Base-by-base conservation (phyloP, 2,797 vertebrate genomes). In the Hylomyscus alleni region DNA sequence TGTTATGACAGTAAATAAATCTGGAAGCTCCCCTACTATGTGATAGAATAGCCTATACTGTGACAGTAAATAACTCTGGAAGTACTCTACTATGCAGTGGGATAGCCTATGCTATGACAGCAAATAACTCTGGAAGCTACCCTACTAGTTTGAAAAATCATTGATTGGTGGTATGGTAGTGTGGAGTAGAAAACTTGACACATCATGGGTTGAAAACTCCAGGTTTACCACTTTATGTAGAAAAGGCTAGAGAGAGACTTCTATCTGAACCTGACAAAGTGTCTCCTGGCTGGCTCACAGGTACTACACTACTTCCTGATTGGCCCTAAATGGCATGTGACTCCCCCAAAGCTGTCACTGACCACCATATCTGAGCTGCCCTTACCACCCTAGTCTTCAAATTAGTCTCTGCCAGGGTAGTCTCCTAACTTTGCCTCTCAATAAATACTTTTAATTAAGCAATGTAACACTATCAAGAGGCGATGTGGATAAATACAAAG, bases 141-240 rank as follows among this genome's bases (percentile, higher is more conserved):
- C 50, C 52, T 29, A 2, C 2, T 15, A 58, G 5, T 67, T 47
- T 87, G 62, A 82, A 96, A 96, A 92, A 78, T 37, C 72, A 94
- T 2, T 58, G 52, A 7, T 58, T 73, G 10, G 12, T 58, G 54
- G 75, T 40, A 13, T 47, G n/a, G 65, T 40, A n/a, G 37, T 37
- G 1, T 44, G 26, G 44, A 26, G 20, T 10, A 31, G 2, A 77
- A 37, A 83, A 69, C 37, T 58, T 78, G n/a, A 17, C 22, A 0
- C 2, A 31, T 56, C 40, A 75, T 26, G 40, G 50, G 54, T 26
- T 19, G 52, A 6, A 76, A 62, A 10, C 13, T n/a, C 20, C 4
- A 58, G 34, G 40, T 9, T 89, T 58, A 73, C 47, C 56, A 82
- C 10, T 75, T 50, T 93, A 17, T 65, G 15, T 60, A 50, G 65